Evolutionary conservation across 1,140 invertebrate species (phyloP).

Genomic region (Lutraria rhynchaena): DNA sequence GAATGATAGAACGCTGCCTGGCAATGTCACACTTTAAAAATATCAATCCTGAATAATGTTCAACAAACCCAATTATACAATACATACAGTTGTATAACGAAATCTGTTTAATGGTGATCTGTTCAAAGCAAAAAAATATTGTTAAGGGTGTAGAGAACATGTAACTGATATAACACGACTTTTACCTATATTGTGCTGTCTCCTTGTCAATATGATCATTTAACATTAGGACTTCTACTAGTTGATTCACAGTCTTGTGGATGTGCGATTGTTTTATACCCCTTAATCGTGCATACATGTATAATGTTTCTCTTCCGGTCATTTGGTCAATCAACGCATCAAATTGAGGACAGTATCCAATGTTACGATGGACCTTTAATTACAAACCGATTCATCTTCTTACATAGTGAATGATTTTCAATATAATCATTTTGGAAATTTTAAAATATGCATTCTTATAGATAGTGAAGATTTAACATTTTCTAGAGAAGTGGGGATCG

Average conservation of each 20-base stretch:
- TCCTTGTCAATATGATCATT: conserved; percentile 73
- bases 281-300: conserved; percentile 88
- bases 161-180: neutral
- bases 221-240: conserved; percentile 70
- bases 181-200: conserved; percentile 74
- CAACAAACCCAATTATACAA: neutral
- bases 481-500: neutral
- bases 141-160: too few species aligned
- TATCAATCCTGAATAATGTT: neutral
- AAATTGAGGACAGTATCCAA: conserved; percentile 84
- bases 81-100: neutral
- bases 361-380: conserved; percentile 71
- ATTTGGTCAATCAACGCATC: conserved; percentile 84
- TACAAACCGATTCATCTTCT: neutral
- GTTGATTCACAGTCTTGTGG: conserved; percentile 78
- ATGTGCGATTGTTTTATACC: conserved; percentile 83
- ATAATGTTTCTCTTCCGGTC: conserved; percentile 87
- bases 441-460: neutral
- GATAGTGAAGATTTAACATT: neutral
- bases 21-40: too few species aligned
- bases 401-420: neutral
- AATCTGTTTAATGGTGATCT: neutral
- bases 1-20: too few species aligned
- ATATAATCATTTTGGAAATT: neutral
- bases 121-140: neutral